Evolutionary conservation across 2,888 invertebrate species (phyloP).

Genomic region (Eupithecia centaureata): DNA sequence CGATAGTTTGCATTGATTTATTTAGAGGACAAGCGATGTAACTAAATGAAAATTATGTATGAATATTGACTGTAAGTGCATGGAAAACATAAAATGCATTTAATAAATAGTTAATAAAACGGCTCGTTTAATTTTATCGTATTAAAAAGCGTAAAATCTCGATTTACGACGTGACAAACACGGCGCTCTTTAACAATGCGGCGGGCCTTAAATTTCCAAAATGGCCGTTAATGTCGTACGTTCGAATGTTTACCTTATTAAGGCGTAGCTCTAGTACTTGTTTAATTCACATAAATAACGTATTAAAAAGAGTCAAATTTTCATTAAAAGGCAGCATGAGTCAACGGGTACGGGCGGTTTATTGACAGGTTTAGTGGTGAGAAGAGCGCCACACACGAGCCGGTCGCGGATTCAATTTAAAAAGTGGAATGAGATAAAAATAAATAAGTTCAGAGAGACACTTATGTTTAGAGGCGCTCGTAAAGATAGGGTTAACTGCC

Average conservation of each 20-base stretch:
- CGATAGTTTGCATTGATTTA: background rate
- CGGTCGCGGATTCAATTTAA: conserved; percentile 81
- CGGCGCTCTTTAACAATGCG: conserved; percentile 60
- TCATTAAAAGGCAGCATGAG: conserved; percentile 75
- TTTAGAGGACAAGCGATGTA: background rate
- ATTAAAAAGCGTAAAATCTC: conserved; percentile 61
- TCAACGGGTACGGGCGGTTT: conserved; percentile 68
- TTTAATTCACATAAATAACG: conserved; percentile 74
- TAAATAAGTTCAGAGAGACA: conserved; percentile 82
- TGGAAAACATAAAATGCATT: conserved; percentile 35
- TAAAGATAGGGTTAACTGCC: conserved; percentile 84
- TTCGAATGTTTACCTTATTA: conserved; percentile 68
- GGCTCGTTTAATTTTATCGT: conserved; percentile 51
- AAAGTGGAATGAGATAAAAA: conserved; percentile 83
- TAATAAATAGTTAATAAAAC: conserved; percentile 58
- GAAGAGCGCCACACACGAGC: conserved; percentile 78
- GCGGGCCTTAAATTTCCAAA: conserved; percentile 66
- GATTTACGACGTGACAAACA: conserved; percentile 75
- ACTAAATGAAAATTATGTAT: conserved; percentile 3
- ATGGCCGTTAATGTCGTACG: conserved; percentile 64
- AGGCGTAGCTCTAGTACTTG: conserved; percentile 65
- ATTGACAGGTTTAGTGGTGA: conserved; percentile 80
- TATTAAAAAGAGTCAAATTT: conserved; percentile 75
- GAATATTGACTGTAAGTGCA: conserved; percentile 9
- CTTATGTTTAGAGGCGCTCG: conserved; percentile 82